These are phyloP conservation scores for Plebejus anna DNA, from an alignment of 2,888 invertebrate species.

Conservation along the genomic window DNA sequence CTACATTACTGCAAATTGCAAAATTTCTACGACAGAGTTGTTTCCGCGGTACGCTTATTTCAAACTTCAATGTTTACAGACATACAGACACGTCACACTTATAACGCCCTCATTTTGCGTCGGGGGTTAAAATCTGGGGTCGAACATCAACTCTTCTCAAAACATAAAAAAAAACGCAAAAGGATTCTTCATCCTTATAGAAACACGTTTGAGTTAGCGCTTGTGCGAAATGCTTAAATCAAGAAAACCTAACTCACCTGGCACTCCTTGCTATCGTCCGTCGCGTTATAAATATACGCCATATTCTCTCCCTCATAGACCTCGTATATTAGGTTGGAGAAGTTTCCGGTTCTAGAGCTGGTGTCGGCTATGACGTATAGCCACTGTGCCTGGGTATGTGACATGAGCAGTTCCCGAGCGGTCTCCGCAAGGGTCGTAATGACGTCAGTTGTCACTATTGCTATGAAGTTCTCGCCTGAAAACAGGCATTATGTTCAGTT, in stretches of 20 bases:
- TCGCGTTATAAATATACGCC: slow-evolving; percentile 87
- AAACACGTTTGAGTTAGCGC: too few relatives aligned
- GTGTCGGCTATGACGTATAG: slow-evolving; percentile 87
- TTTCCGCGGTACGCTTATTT: too few relatives aligned
- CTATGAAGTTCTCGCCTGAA: slow-evolving; percentile 79
- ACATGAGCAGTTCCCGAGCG: slow-evolving; percentile 83
- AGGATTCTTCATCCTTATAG: too few relatives aligned
- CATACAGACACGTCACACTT: too few relatives aligned
- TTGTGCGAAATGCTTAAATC: too few relatives aligned
- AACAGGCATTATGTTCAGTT: background rate
- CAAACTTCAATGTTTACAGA: too few relatives aligned
- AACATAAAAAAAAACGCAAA: too few relatives aligned
- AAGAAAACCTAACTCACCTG: slow-evolving; percentile 56
- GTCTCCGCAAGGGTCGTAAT: slow-evolving; percentile 84
- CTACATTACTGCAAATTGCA: too few relatives aligned
- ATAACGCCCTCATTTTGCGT: too few relatives aligned
- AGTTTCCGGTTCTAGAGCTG: slow-evolving; percentile 66
- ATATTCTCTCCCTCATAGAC: slow-evolving; percentile 89
- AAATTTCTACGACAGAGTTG: too few relatives aligned
- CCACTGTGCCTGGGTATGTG: slow-evolving; percentile 88
- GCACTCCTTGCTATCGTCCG: slow-evolving; percentile 73
- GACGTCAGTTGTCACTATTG: slow-evolving; percentile 81
- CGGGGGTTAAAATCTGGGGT: too few relatives aligned
- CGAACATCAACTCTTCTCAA: too few relatives aligned
- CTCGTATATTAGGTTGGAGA: slow-evolving; percentile 77